Percentiles rank a stretch among this genome's conserved stretches.
phyloP scores from a whole-genome alignment of 2,888 invertebrate species.

The Willowsia nigromaculata region DNA sequence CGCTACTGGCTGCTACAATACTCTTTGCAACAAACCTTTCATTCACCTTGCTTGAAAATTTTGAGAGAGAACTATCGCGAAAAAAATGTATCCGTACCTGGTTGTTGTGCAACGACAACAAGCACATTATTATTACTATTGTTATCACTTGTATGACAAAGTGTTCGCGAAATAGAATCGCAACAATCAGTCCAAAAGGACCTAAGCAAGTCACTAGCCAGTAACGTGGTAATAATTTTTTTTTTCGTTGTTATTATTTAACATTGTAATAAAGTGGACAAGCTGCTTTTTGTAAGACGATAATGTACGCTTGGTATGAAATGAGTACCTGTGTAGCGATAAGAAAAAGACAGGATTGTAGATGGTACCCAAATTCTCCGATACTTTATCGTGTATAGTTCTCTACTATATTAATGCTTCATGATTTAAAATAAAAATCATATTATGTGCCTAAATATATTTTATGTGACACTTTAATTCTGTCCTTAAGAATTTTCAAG shows the following conservation, averaged over 20 bases:
- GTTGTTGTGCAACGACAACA: neutral
- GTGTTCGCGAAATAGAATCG: neutral
- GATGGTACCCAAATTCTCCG: too few species aligned
- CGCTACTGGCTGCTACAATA: neutral
- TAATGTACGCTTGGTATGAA: too few species aligned
- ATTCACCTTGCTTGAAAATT: neutral
- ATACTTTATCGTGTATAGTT: too few species aligned
- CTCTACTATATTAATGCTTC: too few species aligned
- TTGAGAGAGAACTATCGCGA: neutral
- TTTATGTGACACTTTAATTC: too few species aligned
- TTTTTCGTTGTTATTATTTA: neutral
- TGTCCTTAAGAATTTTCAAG: too few species aligned
- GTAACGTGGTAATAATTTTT: neutral
- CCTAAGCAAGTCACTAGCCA: neutral
- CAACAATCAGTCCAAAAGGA: neutral
- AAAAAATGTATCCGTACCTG: neutral
- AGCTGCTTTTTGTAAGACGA: constrained; percentile 2
- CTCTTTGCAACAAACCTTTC: neutral
- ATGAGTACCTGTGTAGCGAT: too few species aligned
- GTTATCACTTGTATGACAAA: neutral
- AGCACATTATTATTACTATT: neutral
- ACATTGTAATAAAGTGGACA: neutral
- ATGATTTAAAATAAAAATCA: too few species aligned
- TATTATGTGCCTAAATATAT: too few species aligned
- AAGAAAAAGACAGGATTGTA: too few species aligned